Evolutionary conservation across 2,113 vertebrate species (phyloP).

Genomic region (Anthoscopus minutus): DNA sequence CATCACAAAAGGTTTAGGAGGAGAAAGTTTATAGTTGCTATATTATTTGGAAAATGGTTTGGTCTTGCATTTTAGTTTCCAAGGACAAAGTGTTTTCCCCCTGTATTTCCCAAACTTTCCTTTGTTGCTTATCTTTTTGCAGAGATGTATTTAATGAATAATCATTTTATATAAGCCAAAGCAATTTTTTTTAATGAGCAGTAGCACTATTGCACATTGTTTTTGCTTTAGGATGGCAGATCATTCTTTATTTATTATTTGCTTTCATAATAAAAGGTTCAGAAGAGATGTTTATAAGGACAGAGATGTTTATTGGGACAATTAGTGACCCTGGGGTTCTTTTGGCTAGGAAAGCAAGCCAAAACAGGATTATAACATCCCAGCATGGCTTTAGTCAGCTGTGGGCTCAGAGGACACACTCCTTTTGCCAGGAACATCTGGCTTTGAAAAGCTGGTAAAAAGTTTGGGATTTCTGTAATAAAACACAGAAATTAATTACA

Average conservation of each 20-base stretch:
- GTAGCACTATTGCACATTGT: neutral
- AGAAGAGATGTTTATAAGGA: neutral
- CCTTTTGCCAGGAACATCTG: constrained; percentile 48
- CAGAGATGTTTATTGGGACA: neutral
- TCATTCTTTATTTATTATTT: constrained; percentile 9
- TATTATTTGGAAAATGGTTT: neutral
- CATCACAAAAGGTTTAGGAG: neutral
- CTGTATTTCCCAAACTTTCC: neutral
- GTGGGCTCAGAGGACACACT: neutral
- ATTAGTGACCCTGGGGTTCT: neutral
- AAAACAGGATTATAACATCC: neutral
- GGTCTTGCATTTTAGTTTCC: neutral
- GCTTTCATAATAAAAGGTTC: neutral
- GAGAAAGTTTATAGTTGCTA: neutral
- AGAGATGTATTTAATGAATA: neutral
- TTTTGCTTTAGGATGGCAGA: neutral
- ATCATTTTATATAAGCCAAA: neutral
- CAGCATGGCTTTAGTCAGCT: neutral
- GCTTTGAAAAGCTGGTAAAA: constrained; percentile 22
- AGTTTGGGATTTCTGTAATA: neutral
- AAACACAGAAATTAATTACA: neutral
- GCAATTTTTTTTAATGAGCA: neutral
- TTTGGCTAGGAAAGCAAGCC: neutral
- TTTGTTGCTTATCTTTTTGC: neutral
- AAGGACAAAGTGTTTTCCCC: neutral